phyloP scores from a whole-genome alignment of 2,113 vertebrate genomes.

The Miniopterus natalensis region DNA sequence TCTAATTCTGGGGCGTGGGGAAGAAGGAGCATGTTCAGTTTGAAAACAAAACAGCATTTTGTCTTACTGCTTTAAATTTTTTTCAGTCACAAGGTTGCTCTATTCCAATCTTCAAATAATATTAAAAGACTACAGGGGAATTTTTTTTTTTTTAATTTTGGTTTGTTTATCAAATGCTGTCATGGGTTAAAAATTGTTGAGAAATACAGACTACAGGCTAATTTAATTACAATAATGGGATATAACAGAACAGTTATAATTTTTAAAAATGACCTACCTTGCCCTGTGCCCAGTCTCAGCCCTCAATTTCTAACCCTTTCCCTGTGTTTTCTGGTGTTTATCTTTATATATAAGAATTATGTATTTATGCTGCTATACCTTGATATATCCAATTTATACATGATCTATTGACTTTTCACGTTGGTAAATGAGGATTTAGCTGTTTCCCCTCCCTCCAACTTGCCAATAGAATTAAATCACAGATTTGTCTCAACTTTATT shows the following conservation, averaged over 20 bases:
- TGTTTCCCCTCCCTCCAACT: neutral
- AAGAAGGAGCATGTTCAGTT: neutral
- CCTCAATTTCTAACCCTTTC: neutral
- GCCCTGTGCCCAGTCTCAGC: neutral
- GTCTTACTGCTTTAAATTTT: neutral
- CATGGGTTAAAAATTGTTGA: conserved; percentile 8
- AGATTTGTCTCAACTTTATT: neutral
- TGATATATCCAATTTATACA: neutral
- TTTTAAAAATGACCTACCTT: neutral
- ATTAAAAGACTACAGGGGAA: neutral
- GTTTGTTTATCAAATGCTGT: neutral
- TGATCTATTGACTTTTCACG: neutral
- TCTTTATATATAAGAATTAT: neutral
- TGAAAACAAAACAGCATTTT: conserved; percentile 35
- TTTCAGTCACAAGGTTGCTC: conserved; percentile 9
- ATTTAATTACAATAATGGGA: conserved; percentile 29
- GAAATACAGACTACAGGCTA: neutral
- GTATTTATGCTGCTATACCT: neutral
- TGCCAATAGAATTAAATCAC: neutral
- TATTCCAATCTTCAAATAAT: neutral
- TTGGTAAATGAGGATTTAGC: neutral
- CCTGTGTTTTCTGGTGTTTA: neutral
- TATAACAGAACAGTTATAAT: neutral
- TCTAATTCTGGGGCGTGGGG: neutral
- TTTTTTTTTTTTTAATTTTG: neutral